Evolutionary conservation across 2,797 vertebrate genomes (phyloP).

Genomic region (Peromyscus attwateri): DNA sequence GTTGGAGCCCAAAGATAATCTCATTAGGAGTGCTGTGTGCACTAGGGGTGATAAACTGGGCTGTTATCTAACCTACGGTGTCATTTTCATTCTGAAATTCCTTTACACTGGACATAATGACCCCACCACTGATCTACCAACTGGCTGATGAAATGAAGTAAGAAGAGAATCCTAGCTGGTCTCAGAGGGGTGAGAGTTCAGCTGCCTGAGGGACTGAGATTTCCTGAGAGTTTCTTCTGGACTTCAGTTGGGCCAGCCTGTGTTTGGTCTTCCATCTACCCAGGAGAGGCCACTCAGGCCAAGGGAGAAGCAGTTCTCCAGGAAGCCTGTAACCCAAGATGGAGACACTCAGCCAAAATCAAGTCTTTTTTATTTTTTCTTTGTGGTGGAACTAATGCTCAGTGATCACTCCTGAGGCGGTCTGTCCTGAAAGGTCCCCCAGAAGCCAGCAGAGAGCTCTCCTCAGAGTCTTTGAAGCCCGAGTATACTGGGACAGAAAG

Average conservation of each 20-base stretch:
- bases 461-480: constrained; percentile 69
- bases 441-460: constrained; percentile 37
- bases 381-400: constrained; percentile 24
- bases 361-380: neutral
- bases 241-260: neutral
- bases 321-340: constrained; percentile 65
- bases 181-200: constrained; percentile 56
- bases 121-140: constrained; percentile 73
- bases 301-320: constrained; percentile 61
- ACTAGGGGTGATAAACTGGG: constrained; percentile 58
- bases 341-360: constrained; percentile 72
- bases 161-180: constrained; percentile 69
- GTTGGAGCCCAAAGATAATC: constrained; percentile 41
- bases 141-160: constrained; percentile 63
- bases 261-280: neutral
- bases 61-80: constrained; percentile 63
- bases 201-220: constrained; percentile 20
- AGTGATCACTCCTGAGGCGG: constrained; percentile 69
- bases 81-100: constrained; percentile 77
- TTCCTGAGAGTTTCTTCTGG: constrained; percentile 67
- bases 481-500: constrained; percentile 24
- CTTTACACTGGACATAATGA: constrained; percentile 57
- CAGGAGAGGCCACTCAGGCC: constrained; percentile 54
- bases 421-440: constrained; percentile 72
- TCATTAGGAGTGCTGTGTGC: constrained; percentile 34